phyloP scores from a whole-genome alignment of 2,888 invertebrate genomes.

The Ecliptopera silaceata region DNA sequence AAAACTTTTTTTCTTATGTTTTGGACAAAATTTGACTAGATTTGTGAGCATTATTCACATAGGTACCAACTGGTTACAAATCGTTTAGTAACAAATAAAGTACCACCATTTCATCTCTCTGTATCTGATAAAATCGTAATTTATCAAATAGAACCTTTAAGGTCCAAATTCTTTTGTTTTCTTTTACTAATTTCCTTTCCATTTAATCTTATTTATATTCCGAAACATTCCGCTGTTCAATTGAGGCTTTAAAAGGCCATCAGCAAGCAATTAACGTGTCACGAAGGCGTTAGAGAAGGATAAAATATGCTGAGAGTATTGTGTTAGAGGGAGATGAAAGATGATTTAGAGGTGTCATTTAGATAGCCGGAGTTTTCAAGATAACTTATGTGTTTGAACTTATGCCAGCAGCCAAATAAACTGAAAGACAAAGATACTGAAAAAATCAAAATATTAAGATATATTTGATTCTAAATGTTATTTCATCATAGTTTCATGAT shows the following conservation, averaged over 20 bases:
- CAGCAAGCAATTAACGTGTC: slow-evolving; percentile 40
- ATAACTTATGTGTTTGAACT: too few relatives aligned
- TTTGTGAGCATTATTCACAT: too few relatives aligned
- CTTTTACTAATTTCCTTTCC: neutral
- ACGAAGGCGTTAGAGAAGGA: slow-evolving; percentile 26
- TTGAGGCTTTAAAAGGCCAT: slow-evolving; percentile 35
- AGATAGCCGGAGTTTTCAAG: neutral
- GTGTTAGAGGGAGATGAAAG: slow-evolving; percentile 28
- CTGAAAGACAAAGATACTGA: too few relatives aligned
- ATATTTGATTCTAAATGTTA: too few relatives aligned
- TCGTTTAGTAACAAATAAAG: too few relatives aligned
- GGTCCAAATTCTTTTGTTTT: neutral
- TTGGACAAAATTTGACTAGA: too few relatives aligned
- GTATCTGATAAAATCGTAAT: neutral
- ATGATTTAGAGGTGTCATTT: slow-evolving; percentile 25
- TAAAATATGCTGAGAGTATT: slow-evolving; percentile 22
- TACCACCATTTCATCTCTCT: too few relatives aligned
- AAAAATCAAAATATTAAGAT: too few relatives aligned
- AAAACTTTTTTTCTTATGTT: too few relatives aligned
- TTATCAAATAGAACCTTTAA: neutral
- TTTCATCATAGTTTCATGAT: too few relatives aligned
- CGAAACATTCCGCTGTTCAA: slow-evolving; percentile 33
- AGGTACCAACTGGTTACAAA: too few relatives aligned
- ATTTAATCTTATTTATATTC: slow-evolving; percentile 29
- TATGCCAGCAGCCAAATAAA: too few relatives aligned